phyloP scores from a whole-genome alignment of 2,888 invertebrate genomes.

The Perizoma affinitatum region DNA sequence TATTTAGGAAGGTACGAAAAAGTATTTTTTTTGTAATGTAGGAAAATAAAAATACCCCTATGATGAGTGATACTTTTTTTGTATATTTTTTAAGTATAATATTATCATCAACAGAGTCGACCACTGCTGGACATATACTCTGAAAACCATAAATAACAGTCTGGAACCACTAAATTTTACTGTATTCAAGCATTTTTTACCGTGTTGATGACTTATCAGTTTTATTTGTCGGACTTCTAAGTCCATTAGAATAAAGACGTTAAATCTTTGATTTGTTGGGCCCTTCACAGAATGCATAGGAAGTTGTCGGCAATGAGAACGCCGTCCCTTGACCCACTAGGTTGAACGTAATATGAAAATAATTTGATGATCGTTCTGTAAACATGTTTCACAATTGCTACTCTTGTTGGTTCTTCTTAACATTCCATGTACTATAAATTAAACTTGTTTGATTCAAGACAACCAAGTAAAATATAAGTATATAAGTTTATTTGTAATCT shows the following conservation, averaged over 20 bases:
- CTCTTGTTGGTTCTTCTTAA: slow-evolving; percentile 1
- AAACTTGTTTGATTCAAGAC: too few species aligned
- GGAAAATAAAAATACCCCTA: too few species aligned
- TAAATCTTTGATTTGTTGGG: not conserved
- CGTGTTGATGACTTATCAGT: too few species aligned
- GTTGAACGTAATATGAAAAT: slow-evolving; percentile 15
- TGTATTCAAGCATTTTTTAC: too few species aligned
- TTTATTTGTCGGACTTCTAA: not conserved
- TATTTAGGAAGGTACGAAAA: slow-evolving; percentile 47
- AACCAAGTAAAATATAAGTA: too few species aligned
- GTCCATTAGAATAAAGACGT: not conserved
- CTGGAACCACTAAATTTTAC: too few species aligned
- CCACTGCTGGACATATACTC: too few species aligned
- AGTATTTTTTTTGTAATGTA: not conserved
- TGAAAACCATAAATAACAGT: too few species aligned
- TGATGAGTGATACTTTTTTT: too few species aligned
- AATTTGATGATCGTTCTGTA: slow-evolving; percentile 2
- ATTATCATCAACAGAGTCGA: too few species aligned
- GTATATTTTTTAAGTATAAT: too few species aligned
- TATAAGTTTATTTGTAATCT: too few species aligned
- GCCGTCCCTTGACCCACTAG: slow-evolving; percentile 20
- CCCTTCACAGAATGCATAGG: slow-evolving; percentile 8
- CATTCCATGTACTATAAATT: not conserved
- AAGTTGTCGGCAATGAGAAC: slow-evolving; percentile 15
- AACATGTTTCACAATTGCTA: slow-evolving; percentile 1